These are phyloP conservation scores for Egretta garzetta DNA, from an alignment of 2,113 vertebrate species.

Conservation along the genomic window DNA sequence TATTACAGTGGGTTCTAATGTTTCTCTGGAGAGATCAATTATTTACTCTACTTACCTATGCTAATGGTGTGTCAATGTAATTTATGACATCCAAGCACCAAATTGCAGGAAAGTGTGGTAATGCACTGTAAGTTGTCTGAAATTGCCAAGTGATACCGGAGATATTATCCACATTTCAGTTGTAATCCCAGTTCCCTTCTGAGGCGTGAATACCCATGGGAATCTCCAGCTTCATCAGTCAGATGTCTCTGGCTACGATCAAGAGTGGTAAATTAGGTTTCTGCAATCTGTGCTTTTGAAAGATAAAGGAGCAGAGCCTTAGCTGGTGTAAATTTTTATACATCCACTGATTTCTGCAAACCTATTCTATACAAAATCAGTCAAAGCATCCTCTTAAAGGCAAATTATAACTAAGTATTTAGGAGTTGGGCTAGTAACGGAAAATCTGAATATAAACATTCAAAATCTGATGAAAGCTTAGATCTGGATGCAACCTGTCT, in stretches of 20 bases:
- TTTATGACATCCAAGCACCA: conserved; percentile 45
- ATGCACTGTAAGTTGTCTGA: conserved; percentile 48
- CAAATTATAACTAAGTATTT: not conserved
- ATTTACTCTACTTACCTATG: conserved; percentile 62
- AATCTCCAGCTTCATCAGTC: not conserved
- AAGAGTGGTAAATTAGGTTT: not conserved
- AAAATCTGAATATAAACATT: not conserved
- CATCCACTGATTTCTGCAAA: not conserved
- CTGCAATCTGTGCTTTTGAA: not conserved
- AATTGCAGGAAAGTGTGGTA: conserved; percentile 52
- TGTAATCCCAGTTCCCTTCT: not conserved
- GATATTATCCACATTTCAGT: not conserved
- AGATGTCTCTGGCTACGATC: not conserved
- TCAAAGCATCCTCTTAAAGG: not conserved
- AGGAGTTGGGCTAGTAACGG: not conserved
- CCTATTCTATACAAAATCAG: not conserved
- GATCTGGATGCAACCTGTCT: not conserved
- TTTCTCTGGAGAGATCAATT: conserved; percentile 54
- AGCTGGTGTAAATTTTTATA: not conserved
- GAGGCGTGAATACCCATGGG: not conserved
- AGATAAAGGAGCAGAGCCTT: not conserved
- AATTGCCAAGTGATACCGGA: not conserved
- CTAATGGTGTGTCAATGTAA: conserved; percentile 57
- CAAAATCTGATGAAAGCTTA: not conserved
- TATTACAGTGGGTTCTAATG: conserved; percentile 17